These are phyloP conservation scores for Triplophysa yarkandensis DNA, from an alignment of 2,797 vertebrate genomes.

Conservation along the genomic window DNA sequence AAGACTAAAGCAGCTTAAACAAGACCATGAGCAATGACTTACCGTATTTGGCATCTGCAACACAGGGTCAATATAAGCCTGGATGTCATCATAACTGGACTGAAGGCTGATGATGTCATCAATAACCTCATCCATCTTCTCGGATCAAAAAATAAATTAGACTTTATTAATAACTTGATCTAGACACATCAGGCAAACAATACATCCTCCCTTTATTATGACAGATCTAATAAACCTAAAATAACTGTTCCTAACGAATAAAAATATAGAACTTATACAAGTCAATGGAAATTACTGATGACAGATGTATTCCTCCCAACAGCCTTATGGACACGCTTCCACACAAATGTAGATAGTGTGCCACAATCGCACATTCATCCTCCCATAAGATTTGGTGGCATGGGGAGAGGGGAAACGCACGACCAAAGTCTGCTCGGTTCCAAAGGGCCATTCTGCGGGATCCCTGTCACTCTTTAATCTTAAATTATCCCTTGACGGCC, in stretches of 20 bases:
- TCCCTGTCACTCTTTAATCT: slow-evolving; percentile 77
- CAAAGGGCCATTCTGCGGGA: slow-evolving; percentile 65
- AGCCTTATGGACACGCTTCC: slow-evolving; percentile 15
- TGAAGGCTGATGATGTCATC: slow-evolving; percentile 96
- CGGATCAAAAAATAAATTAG: slow-evolving; percentile 31
- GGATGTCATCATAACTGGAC: slow-evolving; percentile 85
- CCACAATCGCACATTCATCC: slow-evolving; percentile 26
- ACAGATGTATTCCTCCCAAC: slow-evolving; percentile 18
- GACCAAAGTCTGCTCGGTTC: slow-evolving; percentile 79
- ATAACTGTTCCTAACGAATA: neutral
- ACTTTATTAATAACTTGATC: neutral
- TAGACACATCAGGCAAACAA: neutral
- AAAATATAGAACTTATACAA: neutral
- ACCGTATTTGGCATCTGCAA: slow-evolving; percentile 96
- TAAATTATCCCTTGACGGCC: slow-evolving; percentile 74
- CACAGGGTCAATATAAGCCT: slow-evolving; percentile 86
- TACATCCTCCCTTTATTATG: neutral
- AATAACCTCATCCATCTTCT: slow-evolving; percentile 93
- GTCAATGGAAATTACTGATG: slow-evolving; percentile 31
- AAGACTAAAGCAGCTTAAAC: slow-evolving; percentile 5
- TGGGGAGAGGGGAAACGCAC: slow-evolving; percentile 42
- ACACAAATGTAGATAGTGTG: slow-evolving; percentile 19
- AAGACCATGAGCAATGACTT: slow-evolving; percentile 59
- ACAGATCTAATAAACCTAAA: neutral
- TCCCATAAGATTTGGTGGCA: slow-evolving; percentile 30